Conservation (phyloP, 1,140 invertebrate genomes). For the Zaprionus gabonicus region DNA sequence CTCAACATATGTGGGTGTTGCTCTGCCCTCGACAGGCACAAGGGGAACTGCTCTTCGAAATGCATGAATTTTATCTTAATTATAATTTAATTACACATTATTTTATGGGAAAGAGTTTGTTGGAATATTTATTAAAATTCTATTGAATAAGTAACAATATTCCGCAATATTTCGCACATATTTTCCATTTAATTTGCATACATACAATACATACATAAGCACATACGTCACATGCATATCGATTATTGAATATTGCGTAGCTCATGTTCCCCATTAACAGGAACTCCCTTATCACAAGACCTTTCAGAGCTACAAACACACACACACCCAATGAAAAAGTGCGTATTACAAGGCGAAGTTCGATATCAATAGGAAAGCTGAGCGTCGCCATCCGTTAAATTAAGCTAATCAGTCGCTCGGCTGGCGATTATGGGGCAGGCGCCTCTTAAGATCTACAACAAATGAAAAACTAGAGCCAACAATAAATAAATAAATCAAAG, state of each 20-base stretch:
- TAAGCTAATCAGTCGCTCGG: conserved; percentile 78
- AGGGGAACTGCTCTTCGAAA: not conserved
- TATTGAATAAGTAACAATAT: no score
- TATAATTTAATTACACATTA: not conserved
- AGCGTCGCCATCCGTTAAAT: conserved; percentile 65
- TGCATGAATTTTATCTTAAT: not conserved
- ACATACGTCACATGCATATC: not conserved
- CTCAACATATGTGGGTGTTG: conserved; percentile 72
- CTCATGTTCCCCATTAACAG: not conserved
- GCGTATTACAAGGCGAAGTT: not conserved
- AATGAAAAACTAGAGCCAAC: conserved; percentile 42
- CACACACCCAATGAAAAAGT: not conserved
- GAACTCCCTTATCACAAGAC: not conserved
- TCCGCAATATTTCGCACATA: no score
- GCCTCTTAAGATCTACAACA: conserved; percentile 16
- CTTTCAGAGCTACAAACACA: not conserved
- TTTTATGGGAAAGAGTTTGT: not conserved
- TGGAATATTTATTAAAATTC: no score
- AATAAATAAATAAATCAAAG: conserved; percentile 83
- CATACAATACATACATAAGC: not conserved
- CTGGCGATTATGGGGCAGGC: conserved; percentile 68
- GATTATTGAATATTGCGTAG: not conserved
- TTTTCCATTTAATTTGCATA: no score
- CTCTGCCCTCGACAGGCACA: conserved; percentile 3
- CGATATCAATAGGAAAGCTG: not conserved